These are phyloP conservation scores for Napeogenes sylphis DNA, from an alignment of 2,888 invertebrate genomes.

Conservation along the genomic window DNA sequence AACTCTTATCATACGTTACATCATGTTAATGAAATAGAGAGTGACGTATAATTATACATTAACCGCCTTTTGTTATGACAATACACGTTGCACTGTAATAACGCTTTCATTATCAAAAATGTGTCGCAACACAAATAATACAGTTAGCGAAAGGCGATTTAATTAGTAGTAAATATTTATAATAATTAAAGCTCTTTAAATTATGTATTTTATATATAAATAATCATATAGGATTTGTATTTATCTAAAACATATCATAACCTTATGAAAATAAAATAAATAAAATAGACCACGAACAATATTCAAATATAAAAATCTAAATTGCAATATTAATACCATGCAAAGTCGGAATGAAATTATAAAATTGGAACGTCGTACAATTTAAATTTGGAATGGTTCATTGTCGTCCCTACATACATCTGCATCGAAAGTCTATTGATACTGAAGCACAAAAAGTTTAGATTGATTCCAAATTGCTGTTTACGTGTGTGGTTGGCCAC, in stretches of 20 bases:
- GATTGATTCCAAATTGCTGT: constrained; percentile 63
- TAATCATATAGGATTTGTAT: too few relatives aligned
- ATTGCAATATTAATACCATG: neutral
- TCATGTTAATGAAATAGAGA: constrained; percentile 39
- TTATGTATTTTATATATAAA: too few relatives aligned
- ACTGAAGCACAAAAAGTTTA: constrained; percentile 47
- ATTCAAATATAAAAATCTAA: too few relatives aligned
- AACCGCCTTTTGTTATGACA: constrained; percentile 45
- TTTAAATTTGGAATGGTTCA: neutral
- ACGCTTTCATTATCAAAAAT: constrained; percentile 34
- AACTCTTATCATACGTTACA: constrained; percentile 28
- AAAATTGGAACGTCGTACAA: neutral
- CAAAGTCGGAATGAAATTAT: neutral
- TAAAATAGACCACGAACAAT: too few relatives aligned
- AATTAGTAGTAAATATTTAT: neutral
- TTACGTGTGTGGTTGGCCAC: constrained; percentile 63
- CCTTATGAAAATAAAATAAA: too few relatives aligned
- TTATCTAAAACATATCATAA: too few relatives aligned
- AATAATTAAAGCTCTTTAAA: too few relatives aligned
- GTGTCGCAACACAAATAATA: constrained; percentile 28
- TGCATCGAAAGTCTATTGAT: constrained; percentile 41
- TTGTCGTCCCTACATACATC: constrained; percentile 29
- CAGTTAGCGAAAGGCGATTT: constrained; percentile 21
- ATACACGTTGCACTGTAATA: constrained; percentile 36
- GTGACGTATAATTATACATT: constrained; percentile 42